phyloP scores from a whole-genome alignment of 2,888 invertebrate species.

The Alentia gelatinosa region DNA sequence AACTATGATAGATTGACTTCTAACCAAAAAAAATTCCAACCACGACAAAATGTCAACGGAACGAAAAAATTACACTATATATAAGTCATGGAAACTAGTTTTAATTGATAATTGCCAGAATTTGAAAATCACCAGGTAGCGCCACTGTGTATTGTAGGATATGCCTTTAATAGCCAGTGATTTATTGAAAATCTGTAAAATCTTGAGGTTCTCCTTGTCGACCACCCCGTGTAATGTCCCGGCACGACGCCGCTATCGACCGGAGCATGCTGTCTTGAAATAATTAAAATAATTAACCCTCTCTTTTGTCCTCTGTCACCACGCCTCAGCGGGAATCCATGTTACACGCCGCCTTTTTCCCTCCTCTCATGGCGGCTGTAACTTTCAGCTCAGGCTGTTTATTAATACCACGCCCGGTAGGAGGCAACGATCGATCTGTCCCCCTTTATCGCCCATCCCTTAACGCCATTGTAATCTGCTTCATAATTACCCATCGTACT shows the following conservation, averaged over 20 bases:
- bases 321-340: neutral
- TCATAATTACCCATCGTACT: neutral
- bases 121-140: too few relatives aligned
- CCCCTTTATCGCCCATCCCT: neutral
- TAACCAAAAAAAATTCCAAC: too few relatives aligned
- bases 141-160: too few relatives aligned
- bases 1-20: too few relatives aligned
- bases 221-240: neutral
- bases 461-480: neutral
- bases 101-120: too few relatives aligned
- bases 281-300: neutral
- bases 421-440: neutral
- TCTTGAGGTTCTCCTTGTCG: too few relatives aligned
- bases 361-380: neutral
- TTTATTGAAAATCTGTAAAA: too few relatives aligned
- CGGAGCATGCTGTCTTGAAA: neutral
- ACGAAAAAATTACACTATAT: too few relatives aligned
- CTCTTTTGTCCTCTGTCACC: neutral
- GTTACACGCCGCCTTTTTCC: neutral
- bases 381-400: neutral
- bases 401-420: neutral
- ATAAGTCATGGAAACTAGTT: too few relatives aligned
- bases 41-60: too few relatives aligned
- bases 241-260: neutral
- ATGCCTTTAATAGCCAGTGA: too few relatives aligned